Evolutionary conservation across 2,113 vertebrate species (phyloP).

Genomic region (Copsychus sechellarum): DNA sequence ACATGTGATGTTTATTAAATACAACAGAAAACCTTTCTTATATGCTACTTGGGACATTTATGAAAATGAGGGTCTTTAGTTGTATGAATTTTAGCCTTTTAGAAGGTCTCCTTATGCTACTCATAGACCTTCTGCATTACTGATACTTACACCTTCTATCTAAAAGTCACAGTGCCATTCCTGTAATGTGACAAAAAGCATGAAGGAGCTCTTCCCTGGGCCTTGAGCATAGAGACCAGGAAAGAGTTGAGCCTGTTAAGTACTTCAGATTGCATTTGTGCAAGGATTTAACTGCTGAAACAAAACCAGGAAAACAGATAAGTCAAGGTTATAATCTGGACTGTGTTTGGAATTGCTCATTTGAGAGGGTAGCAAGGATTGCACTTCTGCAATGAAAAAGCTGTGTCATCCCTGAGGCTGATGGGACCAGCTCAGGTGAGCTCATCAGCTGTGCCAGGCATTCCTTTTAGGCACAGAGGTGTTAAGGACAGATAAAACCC

Average conservation of each 20-base stretch:
- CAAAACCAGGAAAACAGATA: background rate
- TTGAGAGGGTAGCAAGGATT: background rate
- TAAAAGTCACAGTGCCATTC: background rate
- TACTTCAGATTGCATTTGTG: background rate
- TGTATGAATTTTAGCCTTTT: background rate
- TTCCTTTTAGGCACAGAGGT: background rate
- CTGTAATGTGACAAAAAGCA: background rate
- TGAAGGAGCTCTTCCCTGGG: background rate
- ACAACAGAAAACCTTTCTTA: background rate
- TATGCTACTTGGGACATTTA: background rate
- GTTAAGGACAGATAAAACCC: background rate
- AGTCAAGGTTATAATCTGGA: background rate
- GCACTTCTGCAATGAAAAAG: background rate
- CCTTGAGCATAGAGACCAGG: background rate
- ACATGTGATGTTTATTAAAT: background rate
- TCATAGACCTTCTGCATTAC: background rate
- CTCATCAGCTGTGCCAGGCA: background rate
- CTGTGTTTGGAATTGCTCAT: background rate
- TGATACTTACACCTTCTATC: background rate
- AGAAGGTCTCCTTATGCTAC: background rate
- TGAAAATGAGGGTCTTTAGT: background rate
- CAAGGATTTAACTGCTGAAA: background rate
- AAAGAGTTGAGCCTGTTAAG: background rate
- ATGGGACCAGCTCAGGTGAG: background rate
- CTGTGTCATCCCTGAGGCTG: background rate